These are phyloP conservation scores for Elanus axillaris DNA, from an alignment of 2,113 vertebrate genomes.

Conservation along the genomic window DNA sequence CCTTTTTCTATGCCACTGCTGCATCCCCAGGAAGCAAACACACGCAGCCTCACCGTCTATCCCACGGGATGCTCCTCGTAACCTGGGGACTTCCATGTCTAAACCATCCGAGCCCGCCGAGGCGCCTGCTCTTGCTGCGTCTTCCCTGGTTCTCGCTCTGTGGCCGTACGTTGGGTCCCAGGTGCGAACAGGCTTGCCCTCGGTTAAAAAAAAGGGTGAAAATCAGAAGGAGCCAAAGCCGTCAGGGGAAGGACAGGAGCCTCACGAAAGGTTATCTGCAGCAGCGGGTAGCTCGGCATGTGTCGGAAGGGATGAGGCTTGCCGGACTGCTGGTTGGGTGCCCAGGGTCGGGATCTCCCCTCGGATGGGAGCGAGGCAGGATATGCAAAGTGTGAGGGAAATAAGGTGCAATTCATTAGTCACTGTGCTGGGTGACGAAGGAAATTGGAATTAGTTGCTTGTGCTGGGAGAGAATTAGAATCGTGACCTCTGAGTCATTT, in stretches of 20 bases:
- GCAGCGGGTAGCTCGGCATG: neutral
- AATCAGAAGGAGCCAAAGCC: neutral
- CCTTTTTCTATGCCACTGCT: neutral
- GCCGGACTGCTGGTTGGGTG: no score
- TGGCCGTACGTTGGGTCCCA: neutral
- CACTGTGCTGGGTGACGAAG: neutral
- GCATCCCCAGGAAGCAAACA: neutral
- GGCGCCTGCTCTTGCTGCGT: neutral
- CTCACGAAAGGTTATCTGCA: neutral
- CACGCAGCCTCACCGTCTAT: neutral
- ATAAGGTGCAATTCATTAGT: neutral
- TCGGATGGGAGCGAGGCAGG: neutral
- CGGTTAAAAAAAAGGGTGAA: rapidly evolving
- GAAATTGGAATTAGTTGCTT: neutral
- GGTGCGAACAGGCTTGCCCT: neutral
- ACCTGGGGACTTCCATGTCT: neutral
- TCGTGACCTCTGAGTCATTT: neutral
- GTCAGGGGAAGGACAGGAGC: rapidly evolving
- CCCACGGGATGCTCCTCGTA: rapidly evolving
- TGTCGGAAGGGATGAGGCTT: neutral
- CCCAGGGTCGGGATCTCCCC: no score
- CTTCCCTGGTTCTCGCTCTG: neutral
- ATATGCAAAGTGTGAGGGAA: neutral
- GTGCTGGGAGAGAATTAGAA: neutral
- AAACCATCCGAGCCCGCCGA: neutral